Conservation (phyloP, 2,113 vertebrate species). For the Caloenas nicobarica region DNA sequence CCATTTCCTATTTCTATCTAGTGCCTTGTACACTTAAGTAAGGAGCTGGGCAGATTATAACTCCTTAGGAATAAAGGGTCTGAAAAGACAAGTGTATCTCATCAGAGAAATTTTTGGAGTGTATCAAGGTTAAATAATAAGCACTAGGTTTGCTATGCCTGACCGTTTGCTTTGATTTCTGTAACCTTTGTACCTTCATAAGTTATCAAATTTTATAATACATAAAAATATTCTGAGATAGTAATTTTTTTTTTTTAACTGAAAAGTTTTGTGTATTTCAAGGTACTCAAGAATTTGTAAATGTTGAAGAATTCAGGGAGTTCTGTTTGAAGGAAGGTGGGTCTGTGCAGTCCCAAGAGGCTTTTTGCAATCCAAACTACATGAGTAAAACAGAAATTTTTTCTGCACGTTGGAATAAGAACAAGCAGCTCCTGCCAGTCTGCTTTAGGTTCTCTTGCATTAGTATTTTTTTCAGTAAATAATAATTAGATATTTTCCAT, state of each 20-base stretch:
- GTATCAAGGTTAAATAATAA: neutral
- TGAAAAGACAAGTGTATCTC: neutral
- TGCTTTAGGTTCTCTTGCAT: neutral
- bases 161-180: neutral
- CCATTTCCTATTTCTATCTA: neutral
- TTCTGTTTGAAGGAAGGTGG: neutral
- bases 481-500: neutral
- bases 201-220: neutral
- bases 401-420: neutral
- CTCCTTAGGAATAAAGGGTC: neutral
- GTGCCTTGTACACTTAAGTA: neutral
- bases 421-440: neutral
- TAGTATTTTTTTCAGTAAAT: neutral
- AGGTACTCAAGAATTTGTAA: neutral
- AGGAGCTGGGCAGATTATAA: neutral
- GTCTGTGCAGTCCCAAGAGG: neutral
- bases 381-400: neutral
- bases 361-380: neutral
- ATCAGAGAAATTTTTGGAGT: neutral
- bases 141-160: neutral
- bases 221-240: neutral
- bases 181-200: neutral
- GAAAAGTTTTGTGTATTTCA: neutral
- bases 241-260: neutral
- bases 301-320: neutral